Evolutionary conservation across 2,113 vertebrate genomes (phyloP).

Genomic region (Crocuta crocuta): DNA sequence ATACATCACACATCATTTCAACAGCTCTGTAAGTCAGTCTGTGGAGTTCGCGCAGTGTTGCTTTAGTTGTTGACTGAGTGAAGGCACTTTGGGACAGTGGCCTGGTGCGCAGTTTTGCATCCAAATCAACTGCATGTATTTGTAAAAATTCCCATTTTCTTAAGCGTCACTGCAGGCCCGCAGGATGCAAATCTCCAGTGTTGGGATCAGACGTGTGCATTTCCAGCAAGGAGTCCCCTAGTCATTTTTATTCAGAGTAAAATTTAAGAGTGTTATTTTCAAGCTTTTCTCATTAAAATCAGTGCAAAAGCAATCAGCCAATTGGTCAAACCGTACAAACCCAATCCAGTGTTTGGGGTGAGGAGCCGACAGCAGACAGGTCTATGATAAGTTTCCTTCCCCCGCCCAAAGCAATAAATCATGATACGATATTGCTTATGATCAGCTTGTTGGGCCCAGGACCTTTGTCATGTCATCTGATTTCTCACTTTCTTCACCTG

Average conservation of each 20-base stretch:
- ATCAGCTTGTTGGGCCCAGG: not conserved
- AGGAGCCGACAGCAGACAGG: not conserved
- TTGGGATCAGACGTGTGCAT: not conserved
- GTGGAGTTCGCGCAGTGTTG: not conserved
- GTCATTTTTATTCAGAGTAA: not conserved
- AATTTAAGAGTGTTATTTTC: not conserved
- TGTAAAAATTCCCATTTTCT: not conserved
- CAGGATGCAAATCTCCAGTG: not conserved
- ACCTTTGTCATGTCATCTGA: not conserved
- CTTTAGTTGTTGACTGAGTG: not conserved
- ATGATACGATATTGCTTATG: not conserved
- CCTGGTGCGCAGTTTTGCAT: not conserved
- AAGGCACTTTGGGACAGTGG: not conserved
- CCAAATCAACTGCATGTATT: not conserved
- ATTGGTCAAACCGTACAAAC: not conserved
- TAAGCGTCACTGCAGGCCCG: not conserved
- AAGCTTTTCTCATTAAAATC: not conserved
- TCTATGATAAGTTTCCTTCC: not conserved
- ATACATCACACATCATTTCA: rapidly evolving
- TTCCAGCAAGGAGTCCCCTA: not conserved
- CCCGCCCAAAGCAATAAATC: not conserved
- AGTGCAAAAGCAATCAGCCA: not conserved
- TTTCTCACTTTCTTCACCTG: not conserved
- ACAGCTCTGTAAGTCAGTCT: rapidly evolving
- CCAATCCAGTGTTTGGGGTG: not conserved